Base-by-base conservation (phyloP, 2,888 invertebrate species). In the Balanococcus diminutus region DNA sequence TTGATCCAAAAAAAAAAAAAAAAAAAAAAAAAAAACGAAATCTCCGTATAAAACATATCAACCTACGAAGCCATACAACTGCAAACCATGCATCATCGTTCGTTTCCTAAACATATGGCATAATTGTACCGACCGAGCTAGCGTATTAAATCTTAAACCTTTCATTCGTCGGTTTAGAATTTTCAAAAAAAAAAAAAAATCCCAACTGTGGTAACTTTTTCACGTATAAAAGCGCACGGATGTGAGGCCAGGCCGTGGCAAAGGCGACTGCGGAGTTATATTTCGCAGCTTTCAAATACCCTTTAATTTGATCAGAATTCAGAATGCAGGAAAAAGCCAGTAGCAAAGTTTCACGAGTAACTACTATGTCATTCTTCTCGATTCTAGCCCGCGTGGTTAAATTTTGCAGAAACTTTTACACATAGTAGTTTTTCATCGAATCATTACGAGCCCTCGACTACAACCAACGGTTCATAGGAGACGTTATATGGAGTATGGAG, bases 251-350 rank as follows among this genome's bases (percentile, higher is more conserved):
- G 9, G 11, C 2, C 22, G 22, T 22, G 51, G 51, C 28, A 28
- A 19, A 67, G 28, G 16, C 16, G 28, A 28, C 67, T 6, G 5
- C 46, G 16, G 67, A 25, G 67, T 28, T 28, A 25, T 16, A 67
- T 67, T 67, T 67, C 67, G n/a, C 67, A 67, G 67, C 28, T 67
- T 28, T 25, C 14, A 67, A 67, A 67, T 67, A 67, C 9, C 67
- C 67, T 67, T 67, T 67, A 67, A 67, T 67, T 67, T 67, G 67
- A 67, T 67, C 67, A 67, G 16, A 67, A 31, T 56, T n/a, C n/a
- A n/a, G n/a, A n/a, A n/a, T n/a, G n/a, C n/a, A n/a, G 56, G 22
- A 22, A 56, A 56, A 67, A 67, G 67, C 14, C 28, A 28, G 67
- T 9, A 22, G 56, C 56, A 67, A 67, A 67, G 67, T 67, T 67